Evolutionary conservation across 2,797 vertebrate genomes (phyloP).

Genomic region (Presbytis comata): DNA sequence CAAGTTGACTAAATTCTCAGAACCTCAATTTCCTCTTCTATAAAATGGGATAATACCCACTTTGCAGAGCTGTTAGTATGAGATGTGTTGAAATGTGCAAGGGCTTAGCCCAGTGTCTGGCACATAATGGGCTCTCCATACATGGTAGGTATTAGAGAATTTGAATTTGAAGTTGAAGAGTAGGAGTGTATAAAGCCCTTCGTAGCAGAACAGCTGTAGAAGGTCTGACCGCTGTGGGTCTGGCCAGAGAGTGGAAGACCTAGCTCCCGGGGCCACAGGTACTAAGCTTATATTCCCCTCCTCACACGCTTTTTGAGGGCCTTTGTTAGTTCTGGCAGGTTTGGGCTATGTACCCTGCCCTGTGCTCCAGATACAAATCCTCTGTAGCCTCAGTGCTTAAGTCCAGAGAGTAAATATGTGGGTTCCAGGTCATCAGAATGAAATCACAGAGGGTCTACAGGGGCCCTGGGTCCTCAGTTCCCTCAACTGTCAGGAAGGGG

Average conservation of each 20-base stretch:
- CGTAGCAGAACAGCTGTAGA: neutral
- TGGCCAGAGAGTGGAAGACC: neutral
- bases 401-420: neutral
- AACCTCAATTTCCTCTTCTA: neutral
- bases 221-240: neutral
- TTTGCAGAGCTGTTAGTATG: neutral
- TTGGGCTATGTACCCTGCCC: too few species aligned
- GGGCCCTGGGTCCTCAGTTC: too few species aligned
- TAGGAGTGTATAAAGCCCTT: neutral
- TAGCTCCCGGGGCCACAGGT: rapidly evolving
- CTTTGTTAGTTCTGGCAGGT: neutral
- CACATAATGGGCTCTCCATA: neutral
- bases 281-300: too few species aligned
- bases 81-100: neutral
- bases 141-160: rapidly evolving
- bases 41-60: neutral
- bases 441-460: neutral
- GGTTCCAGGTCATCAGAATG: neutral
- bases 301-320: rapidly evolving
- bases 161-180: neutral
- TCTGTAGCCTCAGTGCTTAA: neutral
- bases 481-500: neutral
- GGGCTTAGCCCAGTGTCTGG: too few species aligned
- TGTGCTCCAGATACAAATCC: rapidly evolving
- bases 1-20: neutral